Evolutionary conservation across 2,113 vertebrate species (phyloP), one percentile per base, ranked within the genome.

Genomic region (Rhodinocichla rosea): DNA sequence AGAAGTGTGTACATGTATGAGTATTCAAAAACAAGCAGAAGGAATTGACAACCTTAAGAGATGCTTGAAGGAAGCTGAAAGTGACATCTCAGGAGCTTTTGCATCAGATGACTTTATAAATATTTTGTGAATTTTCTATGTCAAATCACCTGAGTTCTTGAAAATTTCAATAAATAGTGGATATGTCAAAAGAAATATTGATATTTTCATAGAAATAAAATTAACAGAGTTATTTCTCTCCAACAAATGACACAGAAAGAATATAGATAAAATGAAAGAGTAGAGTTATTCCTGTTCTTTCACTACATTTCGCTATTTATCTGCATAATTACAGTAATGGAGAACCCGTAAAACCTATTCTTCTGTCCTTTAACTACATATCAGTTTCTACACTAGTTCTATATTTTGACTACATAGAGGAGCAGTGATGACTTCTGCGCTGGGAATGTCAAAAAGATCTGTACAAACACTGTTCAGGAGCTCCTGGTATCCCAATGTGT

Each of bases 401-500:
- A 3, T 52, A 13, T 79, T 90, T 53, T 59, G 33, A 42, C 10
- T 59, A 20, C 7, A 11, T 27, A 16, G 21, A 63, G 22, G 7
- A 90, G 6, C 21, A 67, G 35, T 18, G 14, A 12, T n/a, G 27
- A 70, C 20, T 59, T 82, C 23, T 70, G 4, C 45, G 9, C 15
- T 67, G 57, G 21, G 15, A 63, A 67, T 45, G n/a, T 17, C 32
- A 63, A 65, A 75, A 75, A 64, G 13, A 30, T 45, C 17, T 35
- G 9, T 42, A 33, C 18, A 79, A 88, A 79, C 10, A 32, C 20
- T 30, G 8, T 68, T 63, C 71, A 64, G 33, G 4, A 20, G 4
- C 40, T 76, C 10, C 49, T 75, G 33, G 18, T 15, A 79, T 64
- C 32, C 14, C 16, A 77, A 15, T 0, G 0, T 49, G 18, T 11